Evolutionary conservation across 2,797 vertebrate genomes (phyloP).

Genomic region (Clarias laeviceps): DNA sequence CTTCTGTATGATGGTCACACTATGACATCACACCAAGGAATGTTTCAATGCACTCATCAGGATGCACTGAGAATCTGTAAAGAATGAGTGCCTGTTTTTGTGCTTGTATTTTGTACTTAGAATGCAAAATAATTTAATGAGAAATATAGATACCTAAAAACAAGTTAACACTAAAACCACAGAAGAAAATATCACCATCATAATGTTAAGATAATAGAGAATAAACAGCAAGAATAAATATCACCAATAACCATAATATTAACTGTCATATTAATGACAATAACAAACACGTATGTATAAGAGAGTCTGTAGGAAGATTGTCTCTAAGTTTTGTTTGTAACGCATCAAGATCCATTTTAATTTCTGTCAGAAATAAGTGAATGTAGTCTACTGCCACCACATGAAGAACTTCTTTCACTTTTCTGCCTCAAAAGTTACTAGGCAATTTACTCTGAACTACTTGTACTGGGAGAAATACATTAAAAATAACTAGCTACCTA

Average conservation of each 20-base stretch:
- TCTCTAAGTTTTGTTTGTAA: conserved; percentile 72
- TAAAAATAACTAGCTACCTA: conserved; percentile 23
- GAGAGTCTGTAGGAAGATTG: conserved; percentile 83
- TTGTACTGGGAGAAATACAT: conserved; percentile 45
- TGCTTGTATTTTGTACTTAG: conserved; percentile 73
- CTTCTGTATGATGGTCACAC: conserved; percentile 56
- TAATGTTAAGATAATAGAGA: conserved; percentile 78
- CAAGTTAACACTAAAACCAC: conserved; percentile 83
- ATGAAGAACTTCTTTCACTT: conserved; percentile 12
- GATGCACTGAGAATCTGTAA: conserved; percentile 61
- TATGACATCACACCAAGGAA: conserved; percentile 62
- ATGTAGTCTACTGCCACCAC: conserved; percentile 58
- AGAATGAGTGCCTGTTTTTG: conserved; percentile 69
- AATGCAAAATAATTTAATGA: conserved; percentile 71
- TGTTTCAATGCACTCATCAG: conserved; percentile 74
- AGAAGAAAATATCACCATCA: conserved; percentile 81
- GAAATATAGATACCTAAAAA: conserved; percentile 80
- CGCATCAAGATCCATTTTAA: conserved; percentile 61
- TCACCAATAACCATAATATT: conserved; percentile 79
- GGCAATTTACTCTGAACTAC: conserved; percentile 44
- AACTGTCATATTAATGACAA: conserved; percentile 84
- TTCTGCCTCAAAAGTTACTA: conserved; percentile 10
- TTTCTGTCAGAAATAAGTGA: conserved; percentile 64
- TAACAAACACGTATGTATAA: conserved; percentile 78
- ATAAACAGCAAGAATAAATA: conserved; percentile 84